Conservation (phyloP, 2,888 invertebrate species). For the Quadroppia sp. region DNA sequence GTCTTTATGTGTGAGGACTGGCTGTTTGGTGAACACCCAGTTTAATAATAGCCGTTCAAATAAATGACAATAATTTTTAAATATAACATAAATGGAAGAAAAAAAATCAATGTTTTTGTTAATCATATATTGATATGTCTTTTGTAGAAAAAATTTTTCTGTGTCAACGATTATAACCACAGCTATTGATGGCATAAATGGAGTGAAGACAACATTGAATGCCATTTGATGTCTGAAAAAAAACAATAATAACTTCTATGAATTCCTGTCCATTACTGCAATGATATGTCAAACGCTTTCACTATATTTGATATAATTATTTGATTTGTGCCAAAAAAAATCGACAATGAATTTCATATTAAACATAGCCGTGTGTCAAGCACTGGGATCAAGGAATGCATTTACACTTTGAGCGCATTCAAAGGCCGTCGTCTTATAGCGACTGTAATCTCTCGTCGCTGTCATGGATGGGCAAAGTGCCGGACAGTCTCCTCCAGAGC, state of each 20-base stretch:
- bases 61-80: no score
- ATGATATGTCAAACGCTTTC: conserved; percentile 19
- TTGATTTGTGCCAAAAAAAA: no score
- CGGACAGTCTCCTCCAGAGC: conserved; percentile 73
- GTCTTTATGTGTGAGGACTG: neutral
- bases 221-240: no score
- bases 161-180: no score
- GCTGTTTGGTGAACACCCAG: neutral
- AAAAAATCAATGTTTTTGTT: neutral
- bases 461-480: conserved; percentile 98
- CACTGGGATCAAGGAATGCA: conserved; percentile 63
- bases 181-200: no score
- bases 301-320: neutral
- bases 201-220: no score
- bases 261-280: neutral
- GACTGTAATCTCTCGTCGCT: conserved; percentile 90
- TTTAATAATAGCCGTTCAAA: neutral
- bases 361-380: no score
- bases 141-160: no score
- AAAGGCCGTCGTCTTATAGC: conserved; percentile 63
- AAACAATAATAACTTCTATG: no score
- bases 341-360: no score
- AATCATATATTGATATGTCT: no score
- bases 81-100: no score
- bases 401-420: conserved; percentile 88